Base-by-base conservation (phyloP, 2,888 invertebrate genomes). In the Polyommatus iphigenia region DNA sequence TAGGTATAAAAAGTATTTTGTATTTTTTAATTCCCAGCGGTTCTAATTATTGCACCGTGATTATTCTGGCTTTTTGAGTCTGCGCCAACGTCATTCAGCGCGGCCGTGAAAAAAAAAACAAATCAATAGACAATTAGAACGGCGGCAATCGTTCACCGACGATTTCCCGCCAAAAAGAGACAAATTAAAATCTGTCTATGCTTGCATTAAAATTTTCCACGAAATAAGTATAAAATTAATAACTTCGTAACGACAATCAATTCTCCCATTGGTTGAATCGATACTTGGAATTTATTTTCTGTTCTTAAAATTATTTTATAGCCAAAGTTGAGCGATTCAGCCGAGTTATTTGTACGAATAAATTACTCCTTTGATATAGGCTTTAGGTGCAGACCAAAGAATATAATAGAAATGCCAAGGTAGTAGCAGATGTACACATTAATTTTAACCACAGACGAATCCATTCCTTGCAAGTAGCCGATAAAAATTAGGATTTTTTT, bases 281-380 rank as follows among this genome's bases (percentile, higher is more conserved):
- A 67, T 67, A 67, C 29, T 67, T 29, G 29, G 67, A 67, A 67
- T 67, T 67, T 67, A 67, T 29, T 75, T 75, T 32, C 50, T 15
- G 24, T 50, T 75, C 75, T 75, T 54, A 50, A 75, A 75, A 75
- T 50, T 75, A 75, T 75, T 75, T 75, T 32, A 75, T 54, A 24
- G 29, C 50, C 2, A 46, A 75, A 75, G 50, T 75, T 54, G 54
- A 75, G 50, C 75, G 75, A 75, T 46, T 46, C 20, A 20, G 20
- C 73, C 46, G 54, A 50, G 54, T 75, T 75, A 54, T 54, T 50
- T 50, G 24, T 54, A 50, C 18, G 29, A 75, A 75, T 75, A 75
- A 75, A 75, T 75, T 75, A 75, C 75, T 50, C 50, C 54, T 75
- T 75, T 75, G 75, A 75, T 50, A 54, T 54, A 29, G 75, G 75